Base-by-base conservation (phyloP, 2,113 vertebrate species). In the Amazona vittata region DNA sequence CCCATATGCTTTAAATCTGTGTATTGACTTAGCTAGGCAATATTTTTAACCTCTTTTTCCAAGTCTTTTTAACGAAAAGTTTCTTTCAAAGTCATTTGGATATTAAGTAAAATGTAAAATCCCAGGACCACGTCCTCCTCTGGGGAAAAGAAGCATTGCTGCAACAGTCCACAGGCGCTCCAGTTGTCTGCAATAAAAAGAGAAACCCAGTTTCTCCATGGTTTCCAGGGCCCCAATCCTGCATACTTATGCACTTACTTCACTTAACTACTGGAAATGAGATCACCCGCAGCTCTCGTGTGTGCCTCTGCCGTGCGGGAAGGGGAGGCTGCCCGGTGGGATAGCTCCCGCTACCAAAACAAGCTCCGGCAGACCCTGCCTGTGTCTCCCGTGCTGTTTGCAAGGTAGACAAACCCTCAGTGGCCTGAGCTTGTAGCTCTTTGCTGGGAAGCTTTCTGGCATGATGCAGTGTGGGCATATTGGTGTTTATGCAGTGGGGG, bases 1-100 rank as follows among this genome's bases (percentile, higher is more conserved):
- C 89, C 95, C 96, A 96, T 96, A 94, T 98, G 96, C 93, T 98
- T 98, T 96, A 96, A 97, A 97, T 97, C 89, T 97, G 84, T 90
- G 67, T 97, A 96, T 97, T 97, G 97, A 90, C 90, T 97, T 93
- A 96, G 91, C 83, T 80, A 96, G 83, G 86, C 93, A 96, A 93
- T 97, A 95, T 96, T 97, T 97, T 94, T 94, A 97, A 96, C 85
- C 68, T 79, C 74, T 63, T 12, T 83, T 95, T 76, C 12, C 83
- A 64, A 81, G 77, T 83, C 90, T 96, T 94, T 95, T 92, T 83
- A 80, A 63, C 83, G 47, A 92, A 86, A 93, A 86, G 69, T 84
- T 94, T 74, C 73, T 93, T 67, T 62, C 64, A 3, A 64, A 92
- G 68, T 68, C 39, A 81, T 93, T 86, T 89, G 41, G 90, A 63